Evolutionary conservation across 2,888 invertebrate species (phyloP).

Genomic region (Miltochrista miniata): DNA sequence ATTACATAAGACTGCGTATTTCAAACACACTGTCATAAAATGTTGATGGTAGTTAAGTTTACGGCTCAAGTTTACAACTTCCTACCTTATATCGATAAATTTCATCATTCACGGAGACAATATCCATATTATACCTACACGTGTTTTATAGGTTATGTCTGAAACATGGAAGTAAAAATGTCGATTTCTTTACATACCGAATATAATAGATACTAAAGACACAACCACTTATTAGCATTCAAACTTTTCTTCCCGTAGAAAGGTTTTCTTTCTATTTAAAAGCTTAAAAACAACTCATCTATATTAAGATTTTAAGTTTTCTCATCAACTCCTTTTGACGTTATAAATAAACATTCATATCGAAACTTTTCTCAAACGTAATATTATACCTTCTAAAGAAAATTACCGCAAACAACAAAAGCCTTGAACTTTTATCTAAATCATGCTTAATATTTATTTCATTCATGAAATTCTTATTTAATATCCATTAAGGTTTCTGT

Average conservation of each 20-base stretch:
- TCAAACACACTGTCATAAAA: slow-evolving; percentile 33
- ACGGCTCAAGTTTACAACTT: slow-evolving; percentile 41
- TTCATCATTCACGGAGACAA: slow-evolving; percentile 19
- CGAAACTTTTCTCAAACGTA: no score
- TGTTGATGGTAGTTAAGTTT: slow-evolving; percentile 43
- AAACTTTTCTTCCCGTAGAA: no score
- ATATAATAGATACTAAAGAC: no score
- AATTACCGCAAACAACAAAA: background rate
- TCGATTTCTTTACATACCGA: no score
- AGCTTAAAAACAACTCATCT: no score
- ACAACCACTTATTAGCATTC: no score
- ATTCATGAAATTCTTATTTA: background rate
- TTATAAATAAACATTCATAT: no score
- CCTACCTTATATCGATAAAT: slow-evolving; percentile 36
- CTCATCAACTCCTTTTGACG: no score
- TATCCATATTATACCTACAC: slow-evolving; percentile 14
- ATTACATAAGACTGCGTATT: slow-evolving; percentile 22
- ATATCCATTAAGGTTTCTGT: background rate
- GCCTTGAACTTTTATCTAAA: background rate
- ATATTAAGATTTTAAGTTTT: no score
- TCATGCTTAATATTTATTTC: background rate
- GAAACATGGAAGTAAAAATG: no score
- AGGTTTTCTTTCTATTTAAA: no score
- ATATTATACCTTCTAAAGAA: background rate
- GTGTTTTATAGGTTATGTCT: background rate